Conservation (phyloP, 2,113 vertebrate species). For the Xenus cinereus region DNA sequence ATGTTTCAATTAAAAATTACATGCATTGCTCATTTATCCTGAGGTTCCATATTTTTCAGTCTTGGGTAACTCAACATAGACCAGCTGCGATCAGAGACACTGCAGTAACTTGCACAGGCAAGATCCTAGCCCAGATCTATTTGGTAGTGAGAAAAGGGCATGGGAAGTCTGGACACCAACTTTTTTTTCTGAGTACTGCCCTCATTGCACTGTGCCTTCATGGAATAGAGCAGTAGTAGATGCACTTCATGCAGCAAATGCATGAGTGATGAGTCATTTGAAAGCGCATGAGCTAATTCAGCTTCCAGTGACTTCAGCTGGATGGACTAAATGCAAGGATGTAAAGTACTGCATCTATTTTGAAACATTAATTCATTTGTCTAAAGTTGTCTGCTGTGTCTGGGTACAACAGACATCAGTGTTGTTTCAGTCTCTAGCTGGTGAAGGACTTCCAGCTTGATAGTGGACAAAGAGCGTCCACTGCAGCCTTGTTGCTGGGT, state of each 20-base stretch:
- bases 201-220: not conserved
- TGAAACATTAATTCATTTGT: not conserved
- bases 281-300: not conserved
- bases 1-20: constrained; percentile 1
- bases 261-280: not conserved
- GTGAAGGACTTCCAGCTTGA: not conserved
- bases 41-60: not conserved
- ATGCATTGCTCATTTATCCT: not conserved
- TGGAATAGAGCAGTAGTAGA: not conserved
- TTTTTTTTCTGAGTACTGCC: not conserved
- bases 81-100: not conserved
- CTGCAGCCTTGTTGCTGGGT: not conserved
- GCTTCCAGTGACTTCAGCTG: not conserved
- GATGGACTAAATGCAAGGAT: not conserved
- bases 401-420: not conserved
- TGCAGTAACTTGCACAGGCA: not conserved
- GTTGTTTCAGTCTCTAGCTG: not conserved
- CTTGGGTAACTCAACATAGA: not conserved
- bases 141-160: not conserved
- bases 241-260: not conserved
- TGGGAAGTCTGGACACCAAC: not conserved
- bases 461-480: not conserved
- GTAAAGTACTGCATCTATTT: not conserved
- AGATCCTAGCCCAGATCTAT: not conserved
- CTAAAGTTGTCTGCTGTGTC: not conserved